A percentile compares a stretch with the other conserved stretches of the same genome.
Evolutionary conservation across 2,113 vertebrate species (phyloP).

Genomic region (Sceloporus undulatus): DNA sequence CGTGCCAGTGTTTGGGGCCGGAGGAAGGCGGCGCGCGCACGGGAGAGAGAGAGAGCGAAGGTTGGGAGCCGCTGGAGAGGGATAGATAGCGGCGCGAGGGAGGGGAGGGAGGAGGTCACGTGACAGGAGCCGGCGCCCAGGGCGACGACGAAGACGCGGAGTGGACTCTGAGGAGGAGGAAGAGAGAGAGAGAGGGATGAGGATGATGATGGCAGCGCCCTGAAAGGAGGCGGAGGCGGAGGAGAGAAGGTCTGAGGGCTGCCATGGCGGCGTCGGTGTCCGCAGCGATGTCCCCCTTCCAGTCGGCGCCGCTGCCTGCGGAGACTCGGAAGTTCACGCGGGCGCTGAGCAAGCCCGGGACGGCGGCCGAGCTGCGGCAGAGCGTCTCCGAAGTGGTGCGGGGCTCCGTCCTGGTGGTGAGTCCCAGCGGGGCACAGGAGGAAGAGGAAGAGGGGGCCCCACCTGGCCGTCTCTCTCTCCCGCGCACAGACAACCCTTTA

Average conservation of each 20-base stretch:
- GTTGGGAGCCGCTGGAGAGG: neutral
- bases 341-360: slow-evolving; percentile 93
- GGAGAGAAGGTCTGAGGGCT: too few relatives aligned
- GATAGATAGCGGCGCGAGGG: slow-evolving; percentile 18
- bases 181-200: too few relatives aligned
- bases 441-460: neutral
- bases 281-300: slow-evolving; percentile 38
- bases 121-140: slow-evolving; percentile 29
- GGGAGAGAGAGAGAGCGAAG: too few relatives aligned
- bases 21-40: neutral
- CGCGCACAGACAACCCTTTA: neutral
- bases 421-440: slow-evolving; percentile 54
- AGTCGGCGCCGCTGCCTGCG: slow-evolving; percentile 64
- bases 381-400: slow-evolving; percentile 96
- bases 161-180: too few relatives aligned
- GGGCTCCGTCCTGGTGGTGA: slow-evolving; percentile 92
- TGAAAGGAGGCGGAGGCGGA: neutral
- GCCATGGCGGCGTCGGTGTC: neutral
- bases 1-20: slow-evolving; percentile 24
- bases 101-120: slow-evolving; percentile 43
- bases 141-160: neutral
- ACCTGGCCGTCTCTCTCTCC: neutral
- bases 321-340: slow-evolving; percentile 96
- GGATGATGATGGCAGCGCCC: too few relatives aligned
- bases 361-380: slow-evolving; percentile 94